phyloP scores from a whole-genome alignment of 2,888 invertebrate species.

The Phengaris arion region DNA sequence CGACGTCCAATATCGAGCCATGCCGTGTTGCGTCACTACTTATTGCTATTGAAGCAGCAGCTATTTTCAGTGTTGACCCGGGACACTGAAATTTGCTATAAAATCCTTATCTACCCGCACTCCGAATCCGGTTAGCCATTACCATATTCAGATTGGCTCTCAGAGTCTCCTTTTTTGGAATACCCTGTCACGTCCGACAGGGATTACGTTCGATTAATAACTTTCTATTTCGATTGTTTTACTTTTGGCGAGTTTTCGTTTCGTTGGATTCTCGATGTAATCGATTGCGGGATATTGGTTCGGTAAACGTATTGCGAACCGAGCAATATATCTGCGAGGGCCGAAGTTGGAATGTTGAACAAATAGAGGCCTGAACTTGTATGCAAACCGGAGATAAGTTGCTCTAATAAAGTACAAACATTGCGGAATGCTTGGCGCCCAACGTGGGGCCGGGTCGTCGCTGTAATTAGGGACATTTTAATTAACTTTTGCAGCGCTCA shows the following conservation, averaged over 20 bases:
- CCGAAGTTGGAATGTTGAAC: slow-evolving; percentile 49
- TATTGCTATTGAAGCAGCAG: slow-evolving; percentile 52
- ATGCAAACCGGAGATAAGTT: slow-evolving; percentile 66
- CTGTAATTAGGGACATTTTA: slow-evolving; percentile 56
- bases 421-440: slow-evolving; percentile 53
- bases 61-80: slow-evolving; percentile 51
- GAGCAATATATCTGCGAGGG: slow-evolving; percentile 30
- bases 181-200: slow-evolving; percentile 49
- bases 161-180: slow-evolving; percentile 41
- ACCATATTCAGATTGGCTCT: slow-evolving; percentile 70
- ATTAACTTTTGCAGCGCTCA: slow-evolving; percentile 63
- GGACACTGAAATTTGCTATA: slow-evolving; percentile 57
- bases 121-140: slow-evolving; percentile 66
- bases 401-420: slow-evolving; percentile 72
- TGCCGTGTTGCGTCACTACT: slow-evolving; percentile 42
- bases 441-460: slow-evolving; percentile 43
- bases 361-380: slow-evolving; percentile 46
- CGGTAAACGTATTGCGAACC: slow-evolving; percentile 7
- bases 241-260: slow-evolving; percentile 30
- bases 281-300: slow-evolving; percentile 24
- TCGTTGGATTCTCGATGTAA: background rate
- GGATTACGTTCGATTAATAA: slow-evolving; percentile 48
- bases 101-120: slow-evolving; percentile 72
- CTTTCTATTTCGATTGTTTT: slow-evolving; percentile 48
- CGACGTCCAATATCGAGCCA: slow-evolving; percentile 37